A percentile compares a stretch with the other conserved stretches of the same genome.
These are phyloP conservation scores for Labeo rohita DNA, from an alignment of 2,113 vertebrate genomes.

Conservation along the genomic window DNA sequence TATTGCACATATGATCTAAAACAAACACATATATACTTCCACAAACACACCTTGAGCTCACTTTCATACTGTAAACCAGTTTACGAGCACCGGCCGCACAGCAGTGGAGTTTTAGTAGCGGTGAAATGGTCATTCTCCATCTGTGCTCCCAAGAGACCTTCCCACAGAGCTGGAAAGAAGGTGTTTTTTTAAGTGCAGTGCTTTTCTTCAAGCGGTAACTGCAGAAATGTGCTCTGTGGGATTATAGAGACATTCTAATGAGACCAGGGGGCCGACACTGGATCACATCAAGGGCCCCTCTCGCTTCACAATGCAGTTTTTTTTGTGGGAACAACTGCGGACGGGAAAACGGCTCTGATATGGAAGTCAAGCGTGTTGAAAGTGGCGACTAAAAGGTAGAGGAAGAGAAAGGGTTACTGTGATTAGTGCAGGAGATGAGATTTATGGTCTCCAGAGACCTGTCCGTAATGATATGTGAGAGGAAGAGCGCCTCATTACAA, in stretches of 20 bases:
- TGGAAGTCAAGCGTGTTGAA: slow-evolving; percentile 16
- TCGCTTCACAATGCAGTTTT: slow-evolving; percentile 44
- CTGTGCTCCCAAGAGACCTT: slow-evolving; percentile 51
- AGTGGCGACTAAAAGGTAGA: slow-evolving; percentile 23
- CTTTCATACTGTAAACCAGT: slow-evolving; percentile 49
- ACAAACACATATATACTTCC: slow-evolving; percentile 28
- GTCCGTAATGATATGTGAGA: slow-evolving; percentile 60
- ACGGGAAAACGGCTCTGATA: slow-evolving; percentile 7
- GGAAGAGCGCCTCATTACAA: slow-evolving; percentile 54
- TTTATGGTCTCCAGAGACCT: slow-evolving; percentile 55
- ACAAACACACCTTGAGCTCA: slow-evolving; percentile 47
- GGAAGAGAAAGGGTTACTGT: slow-evolving; percentile 44
- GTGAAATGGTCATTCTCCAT: slow-evolving; percentile 54
- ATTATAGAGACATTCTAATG: slow-evolving; percentile 57
- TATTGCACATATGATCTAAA: slow-evolving; percentile 32
- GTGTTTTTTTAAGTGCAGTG: slow-evolving; percentile 47
- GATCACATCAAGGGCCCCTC: slow-evolving; percentile 51
- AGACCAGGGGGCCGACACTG: slow-evolving; percentile 45
- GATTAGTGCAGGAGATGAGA: slow-evolving; percentile 55
- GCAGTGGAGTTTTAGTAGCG: slow-evolving; percentile 29
- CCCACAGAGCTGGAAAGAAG: slow-evolving; percentile 43
- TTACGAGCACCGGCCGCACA: slow-evolving; percentile 42
- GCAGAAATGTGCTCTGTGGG: slow-evolving; percentile 53
- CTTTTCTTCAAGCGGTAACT: slow-evolving; percentile 47
- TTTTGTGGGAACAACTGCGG: slow-evolving; percentile 31